Base-by-base conservation (phyloP, 1,140 invertebrate genomes). In the Zaprionus camerounensis region DNA sequence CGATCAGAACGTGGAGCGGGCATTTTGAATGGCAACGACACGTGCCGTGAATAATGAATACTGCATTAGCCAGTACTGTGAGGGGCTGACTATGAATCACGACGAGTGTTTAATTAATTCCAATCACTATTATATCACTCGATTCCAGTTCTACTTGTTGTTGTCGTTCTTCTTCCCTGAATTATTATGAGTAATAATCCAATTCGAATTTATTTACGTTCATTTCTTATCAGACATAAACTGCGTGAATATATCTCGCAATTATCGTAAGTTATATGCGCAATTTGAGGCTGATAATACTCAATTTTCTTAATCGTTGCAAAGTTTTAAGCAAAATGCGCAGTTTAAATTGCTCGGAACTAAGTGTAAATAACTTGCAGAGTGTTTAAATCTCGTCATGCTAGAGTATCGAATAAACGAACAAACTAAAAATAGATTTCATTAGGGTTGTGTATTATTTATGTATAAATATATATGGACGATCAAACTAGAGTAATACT, bases 41-140 rank as follows among this genome's bases (percentile, higher is more conserved):
- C 82, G 82, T 86, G 82, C 81, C 17, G 51, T 56, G 46, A 38
- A 70, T 57, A 34, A 86, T 79, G 46, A 38, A 70, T 57, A 34
- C 79, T 76, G 56, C 64, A 74, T 72, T 66, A 84, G 58, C 65
- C 49, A 64, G 9, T 57, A n/a, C 6, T 49, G 62, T 24, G n/a
- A 49, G 41, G 26, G 71, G 72, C 41, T 44, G 58, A 57, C 51
- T 41, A 69, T 84, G 77, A 78, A 61, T 80, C 77, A 84, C 62
- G 38, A 44, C 61, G 66, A 75, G 41, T 57, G 7, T 36, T 24
- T 36, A 49, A 74, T 74, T 58, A 41, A 63, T 63, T 69, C 24
- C 26, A 56, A 24, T 17, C 41, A 46, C n/a, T 46, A 46, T 46
- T 46, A 17, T 46, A 46, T 56, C 53, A 26, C 26, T 22, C 22